These are phyloP conservation scores for Pharmacophagus antenor DNA, from an alignment of 2,888 invertebrate species.

Conservation along the genomic window DNA sequence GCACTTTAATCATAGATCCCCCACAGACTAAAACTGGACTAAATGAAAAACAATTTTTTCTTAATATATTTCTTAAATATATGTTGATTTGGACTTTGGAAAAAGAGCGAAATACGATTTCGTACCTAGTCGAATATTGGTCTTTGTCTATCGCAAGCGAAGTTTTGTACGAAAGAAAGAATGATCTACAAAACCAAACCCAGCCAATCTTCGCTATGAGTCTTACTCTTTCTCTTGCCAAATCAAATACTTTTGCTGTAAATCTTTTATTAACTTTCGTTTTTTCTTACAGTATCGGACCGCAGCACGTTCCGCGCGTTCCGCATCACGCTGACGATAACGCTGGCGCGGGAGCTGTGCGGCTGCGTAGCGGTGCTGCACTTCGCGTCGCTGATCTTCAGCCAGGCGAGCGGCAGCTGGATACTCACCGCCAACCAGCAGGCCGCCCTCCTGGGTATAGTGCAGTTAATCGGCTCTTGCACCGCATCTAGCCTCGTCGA, in stretches of 20 bases:
- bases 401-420: constrained; percentile 52
- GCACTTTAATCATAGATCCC: no score
- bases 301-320: constrained; percentile 71
- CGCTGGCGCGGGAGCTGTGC: constrained; percentile 67
- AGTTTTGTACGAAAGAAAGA: no score
- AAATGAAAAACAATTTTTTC: no score
- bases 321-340: constrained; percentile 76
- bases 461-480: constrained; percentile 66
- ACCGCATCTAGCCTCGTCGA: constrained; percentile 69
- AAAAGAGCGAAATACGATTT: no score
- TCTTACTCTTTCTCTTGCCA: no score
- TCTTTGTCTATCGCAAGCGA: no score
- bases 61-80: no score
- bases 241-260: not conserved
- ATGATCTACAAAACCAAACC: no score
- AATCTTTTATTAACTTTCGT: not conserved
- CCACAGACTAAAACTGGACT: no score
- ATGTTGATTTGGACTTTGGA: no score
- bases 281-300: constrained; percentile 55
- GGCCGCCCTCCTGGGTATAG: constrained; percentile 60
- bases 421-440: constrained; percentile 67
- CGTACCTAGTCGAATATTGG: no score
- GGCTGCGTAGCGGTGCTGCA: constrained; percentile 72
- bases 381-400: constrained; percentile 74
- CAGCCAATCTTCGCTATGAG: no score